Percentiles rank a stretch among this genome's conserved stretches.
Conservation (phyloP, 2,888 invertebrate genomes). For the Drosophila vallismaia region DNA sequence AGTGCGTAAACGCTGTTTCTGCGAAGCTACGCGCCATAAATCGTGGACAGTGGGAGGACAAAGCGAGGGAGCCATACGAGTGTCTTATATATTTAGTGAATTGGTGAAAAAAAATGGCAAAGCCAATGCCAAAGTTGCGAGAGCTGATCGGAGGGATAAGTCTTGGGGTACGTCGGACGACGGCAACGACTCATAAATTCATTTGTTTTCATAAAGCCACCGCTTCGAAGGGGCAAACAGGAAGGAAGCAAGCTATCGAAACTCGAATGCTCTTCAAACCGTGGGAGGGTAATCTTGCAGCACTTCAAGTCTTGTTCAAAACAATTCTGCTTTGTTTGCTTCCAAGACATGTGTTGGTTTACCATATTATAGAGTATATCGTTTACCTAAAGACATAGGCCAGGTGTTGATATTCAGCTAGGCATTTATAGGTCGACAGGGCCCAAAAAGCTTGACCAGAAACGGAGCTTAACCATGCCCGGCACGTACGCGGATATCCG, state of each 20-base stretch:
- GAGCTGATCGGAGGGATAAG: slow-evolving; percentile 68
- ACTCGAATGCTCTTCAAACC: slow-evolving; percentile 29
- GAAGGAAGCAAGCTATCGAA: slow-evolving; percentile 29
- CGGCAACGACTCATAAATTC: slow-evolving; percentile 56
- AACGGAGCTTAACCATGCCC: slow-evolving; percentile 46
- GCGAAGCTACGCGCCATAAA: slow-evolving; percentile 55
- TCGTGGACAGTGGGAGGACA: slow-evolving; percentile 59
- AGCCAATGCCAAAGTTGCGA: slow-evolving; percentile 57
- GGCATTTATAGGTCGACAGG: slow-evolving; percentile 28
- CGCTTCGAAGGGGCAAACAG: slow-evolving; percentile 12
- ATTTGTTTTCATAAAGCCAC: slow-evolving; percentile 69
- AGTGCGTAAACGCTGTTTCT: slow-evolving; percentile 56
- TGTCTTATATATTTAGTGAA: neutral
- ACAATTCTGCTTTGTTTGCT: slow-evolving; percentile 16
- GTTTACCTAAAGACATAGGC: neutral
- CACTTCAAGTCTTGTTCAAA: slow-evolving; percentile 20
- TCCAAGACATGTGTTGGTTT: slow-evolving; percentile 6
- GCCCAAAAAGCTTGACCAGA: neutral
- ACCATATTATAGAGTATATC: neutral
- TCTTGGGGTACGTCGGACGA: slow-evolving; percentile 21
- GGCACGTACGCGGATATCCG: slow-evolving; percentile 80
- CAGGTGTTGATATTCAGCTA: slow-evolving; percentile 9
- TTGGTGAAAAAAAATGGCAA: slow-evolving; percentile 61
- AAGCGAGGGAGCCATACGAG: slow-evolving; percentile 24
- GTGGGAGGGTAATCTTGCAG: slow-evolving; percentile 31